phyloP scores from a whole-genome alignment of 2,888 invertebrate genomes.

The Plebejus anna region DNA sequence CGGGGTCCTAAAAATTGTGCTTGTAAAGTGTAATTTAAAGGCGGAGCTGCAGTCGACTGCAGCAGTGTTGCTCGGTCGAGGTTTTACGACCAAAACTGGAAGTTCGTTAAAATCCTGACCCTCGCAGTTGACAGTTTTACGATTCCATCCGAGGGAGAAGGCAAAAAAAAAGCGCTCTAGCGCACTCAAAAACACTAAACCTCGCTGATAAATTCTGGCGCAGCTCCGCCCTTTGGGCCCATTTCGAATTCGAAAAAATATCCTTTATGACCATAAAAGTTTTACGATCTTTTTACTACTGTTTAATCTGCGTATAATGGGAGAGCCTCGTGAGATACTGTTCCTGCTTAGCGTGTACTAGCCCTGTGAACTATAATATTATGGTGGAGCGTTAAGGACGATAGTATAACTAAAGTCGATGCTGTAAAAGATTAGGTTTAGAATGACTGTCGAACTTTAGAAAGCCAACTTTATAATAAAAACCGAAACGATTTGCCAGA shows the following conservation, averaged over 20 bases:
- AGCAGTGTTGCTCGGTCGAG: slow-evolving; percentile 49
- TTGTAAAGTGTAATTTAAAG: slow-evolving; percentile 52
- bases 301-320: slow-evolving; percentile 70
- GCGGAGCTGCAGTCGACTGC: slow-evolving; percentile 43
- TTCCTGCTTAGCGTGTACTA: slow-evolving; percentile 31
- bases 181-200: slow-evolving; percentile 58
- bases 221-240: slow-evolving; percentile 60
- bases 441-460: background rate
- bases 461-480: background rate
- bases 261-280: slow-evolving; percentile 65
- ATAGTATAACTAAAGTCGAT: background rate
- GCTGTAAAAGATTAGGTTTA: background rate
- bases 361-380: background rate
- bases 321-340: slow-evolving; percentile 54
- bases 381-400: background rate
- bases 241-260: slow-evolving; percentile 67
- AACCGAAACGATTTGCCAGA: background rate
- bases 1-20: slow-evolving; percentile 38
- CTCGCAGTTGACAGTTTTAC: slow-evolving; percentile 61
- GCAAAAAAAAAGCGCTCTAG: slow-evolving; percentile 50
- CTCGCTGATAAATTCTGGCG: slow-evolving; percentile 54
- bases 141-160: slow-evolving; percentile 62
- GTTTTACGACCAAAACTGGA: slow-evolving; percentile 60
- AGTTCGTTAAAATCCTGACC: slow-evolving; percentile 56
- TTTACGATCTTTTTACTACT: slow-evolving; percentile 73